Base-by-base conservation (phyloP, 1,140 invertebrate genomes). In the Teleogryllus occipitalis region DNA sequence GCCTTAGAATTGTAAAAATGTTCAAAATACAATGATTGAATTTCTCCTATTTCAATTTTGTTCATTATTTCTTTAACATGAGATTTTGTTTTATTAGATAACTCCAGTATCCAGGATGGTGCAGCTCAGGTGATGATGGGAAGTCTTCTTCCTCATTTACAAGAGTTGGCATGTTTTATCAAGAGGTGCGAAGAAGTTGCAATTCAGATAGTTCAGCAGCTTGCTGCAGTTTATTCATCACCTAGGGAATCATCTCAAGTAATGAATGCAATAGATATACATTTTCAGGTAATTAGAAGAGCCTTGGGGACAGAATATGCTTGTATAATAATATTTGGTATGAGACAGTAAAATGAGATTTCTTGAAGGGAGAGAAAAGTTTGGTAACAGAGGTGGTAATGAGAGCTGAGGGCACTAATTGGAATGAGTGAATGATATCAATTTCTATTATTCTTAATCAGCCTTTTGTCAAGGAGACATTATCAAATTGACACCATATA, bases 81-180 rank as follows among this genome's bases (percentile, higher is more conserved):
- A 65, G 2, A 65, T 65, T 65, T 65, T 65, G 18, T 65, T 65
- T 65, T 65, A 18, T 65, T 65, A 65, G 54, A 65, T 65, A 18
- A 65, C 18, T 65, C 54, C 54, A 65, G 54, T 14, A 65, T 10
- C 54, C 83, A 84, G 77, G 87, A 88, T 76, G 88, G 87, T 47
- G 87, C 87, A 77, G 85, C 85, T 54, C 88, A 89, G 79, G 81
- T 88, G 77, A 85, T 86, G 82, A 87, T 89, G 80, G 88, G 88
- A 1, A 83, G 87, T 78, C 86, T 90, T 81, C 85, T 90, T 80
- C 86, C 88, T 8, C 82, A 87, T 21, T 86, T 94, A 85, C 92
- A 92, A 86, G 87, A 90, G 82, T 83, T 94, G 75, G 89, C 88
- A 79, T 88, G 88, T 82, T 94, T 93, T 89, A 86, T 93, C 22